A percentile compares a stretch with the other conserved stretches of the same genome.
phyloP scores from a whole-genome alignment of 2,113 vertebrate species.

The Platycercus adscitus region DNA sequence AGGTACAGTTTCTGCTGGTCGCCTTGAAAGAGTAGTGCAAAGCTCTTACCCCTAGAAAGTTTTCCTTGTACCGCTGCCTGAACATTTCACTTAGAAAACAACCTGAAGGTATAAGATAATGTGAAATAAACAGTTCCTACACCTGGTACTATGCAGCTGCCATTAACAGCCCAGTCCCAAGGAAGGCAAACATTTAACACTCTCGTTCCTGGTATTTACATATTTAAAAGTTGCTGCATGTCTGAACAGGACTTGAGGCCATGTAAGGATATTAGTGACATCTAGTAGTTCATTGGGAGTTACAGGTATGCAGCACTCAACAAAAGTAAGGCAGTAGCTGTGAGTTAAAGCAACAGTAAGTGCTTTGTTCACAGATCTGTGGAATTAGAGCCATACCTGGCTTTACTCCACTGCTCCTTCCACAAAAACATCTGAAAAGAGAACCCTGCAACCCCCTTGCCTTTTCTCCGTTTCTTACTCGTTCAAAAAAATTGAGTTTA shows the following conservation, averaged over 20 bases:
- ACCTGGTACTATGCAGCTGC: neutral
- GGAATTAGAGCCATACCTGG: neutral
- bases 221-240: neutral
- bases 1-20: neutral
- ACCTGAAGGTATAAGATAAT: neutral
- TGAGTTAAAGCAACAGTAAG: neutral
- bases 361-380: neutral
- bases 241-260: neutral
- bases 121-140: neutral
- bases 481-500: neutral
- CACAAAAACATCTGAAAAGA: neutral
- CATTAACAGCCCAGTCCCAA: neutral
- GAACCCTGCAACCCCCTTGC: neutral
- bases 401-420: neutral
- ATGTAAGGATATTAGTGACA: neutral
- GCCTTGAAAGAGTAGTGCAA: neutral
- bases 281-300: neutral
- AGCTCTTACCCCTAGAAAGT: neutral
- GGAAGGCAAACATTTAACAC: neutral
- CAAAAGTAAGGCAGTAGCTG: neutral
- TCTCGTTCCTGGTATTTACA: neutral
- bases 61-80: neutral
- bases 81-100: neutral
- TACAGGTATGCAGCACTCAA: neutral
- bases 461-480: neutral